Evolutionary conservation across 2,888 invertebrate genomes (phyloP), one percentile per base, ranked within the genome.

Genomic region (Cremastinae sp.): DNA sequence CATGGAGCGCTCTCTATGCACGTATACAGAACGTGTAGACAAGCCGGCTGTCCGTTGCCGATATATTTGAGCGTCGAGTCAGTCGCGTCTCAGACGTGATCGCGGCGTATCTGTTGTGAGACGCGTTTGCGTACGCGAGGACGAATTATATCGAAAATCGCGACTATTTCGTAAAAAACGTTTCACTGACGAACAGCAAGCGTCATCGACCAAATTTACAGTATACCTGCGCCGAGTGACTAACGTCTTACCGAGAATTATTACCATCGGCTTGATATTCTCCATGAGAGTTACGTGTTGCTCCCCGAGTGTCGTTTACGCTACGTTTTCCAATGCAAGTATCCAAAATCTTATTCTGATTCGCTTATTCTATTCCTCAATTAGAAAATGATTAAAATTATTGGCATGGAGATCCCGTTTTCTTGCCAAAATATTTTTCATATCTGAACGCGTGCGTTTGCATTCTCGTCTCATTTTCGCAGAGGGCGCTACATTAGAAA

Each of bases 261-360:
- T 61, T 51, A n/a, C 53, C 22, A 36, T 38, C 36, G 28, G 14
- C 18, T 47, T 41, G 38, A 38, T 53, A 49, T 68, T 28, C 28
- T 28, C 49, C 38, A 62, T 61, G 61, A 68, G 54, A 56, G 7
- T 54, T 10, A 61, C 54, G 54, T 22, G 73, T 59, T 53, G 14
- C 45, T 18, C 9, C 38, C 10, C 14, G 0, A 12, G 53, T 14
- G 51, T 9, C 3, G 41, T 41, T 18, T 28, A 22, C 54, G 41
- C 1, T n/a, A 56, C 14, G 22, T 49, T 56, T 68, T 38, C 10
- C 49, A 41, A 74, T 41, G 74, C 68, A 16, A 74, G 74, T 74
- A 38, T 36, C 28, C 28, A 47, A 36, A 34, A 12, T 10, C 16
- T 2, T 10, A 49, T 28, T 36, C 38, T 16, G 36, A 45, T 14